Percentiles rank a stretch among this genome's conserved stretches.
Evolutionary conservation across 2,888 invertebrate species (phyloP).

Genomic region (Phalera bucephala): DNA sequence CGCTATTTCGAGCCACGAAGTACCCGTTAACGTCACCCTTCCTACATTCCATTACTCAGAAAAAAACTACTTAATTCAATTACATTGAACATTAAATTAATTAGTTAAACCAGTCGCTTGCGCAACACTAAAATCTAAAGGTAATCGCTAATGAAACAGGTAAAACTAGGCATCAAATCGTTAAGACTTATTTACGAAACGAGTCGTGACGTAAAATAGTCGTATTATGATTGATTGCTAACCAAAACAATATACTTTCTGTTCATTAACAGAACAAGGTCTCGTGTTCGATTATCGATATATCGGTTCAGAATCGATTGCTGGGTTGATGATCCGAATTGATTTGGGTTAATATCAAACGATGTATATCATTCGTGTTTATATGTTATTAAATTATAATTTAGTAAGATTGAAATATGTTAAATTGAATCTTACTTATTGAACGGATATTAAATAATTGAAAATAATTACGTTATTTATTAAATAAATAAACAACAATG

Average conservation of each 20-base stretch:
- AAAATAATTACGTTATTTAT: too few relatives aligned
- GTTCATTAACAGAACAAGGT: conserved; percentile 43
- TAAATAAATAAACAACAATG: too few relatives aligned
- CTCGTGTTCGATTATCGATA: conserved; percentile 34
- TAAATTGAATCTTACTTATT: too few relatives aligned
- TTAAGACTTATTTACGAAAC: neutral
- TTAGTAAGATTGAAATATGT: too few relatives aligned
- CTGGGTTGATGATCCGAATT: conserved; percentile 36
- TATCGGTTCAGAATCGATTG: conserved; percentile 22
- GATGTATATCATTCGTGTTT: conserved; percentile 4
- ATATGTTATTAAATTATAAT: neutral
- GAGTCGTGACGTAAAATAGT: conserved; percentile 11
- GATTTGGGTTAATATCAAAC: conserved; percentile 47
- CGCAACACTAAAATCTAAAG: neutral
- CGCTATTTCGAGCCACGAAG: too few relatives aligned
- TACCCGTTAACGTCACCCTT: too few relatives aligned
- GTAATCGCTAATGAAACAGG: neutral
- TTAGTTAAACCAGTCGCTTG: too few relatives aligned
- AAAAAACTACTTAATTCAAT: too few relatives aligned
- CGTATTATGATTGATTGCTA: conserved; percentile 43
- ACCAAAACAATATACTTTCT: conserved; percentile 50
- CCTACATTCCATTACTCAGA: too few relatives aligned
- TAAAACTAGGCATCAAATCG: neutral
- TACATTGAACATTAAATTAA: too few relatives aligned
- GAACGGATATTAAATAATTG: too few relatives aligned